Percentiles rank a stretch among this genome's conserved stretches.
Conservation (phyloP, 1,140 invertebrate genomes). For the Scaptomyza hsui region DNA sequence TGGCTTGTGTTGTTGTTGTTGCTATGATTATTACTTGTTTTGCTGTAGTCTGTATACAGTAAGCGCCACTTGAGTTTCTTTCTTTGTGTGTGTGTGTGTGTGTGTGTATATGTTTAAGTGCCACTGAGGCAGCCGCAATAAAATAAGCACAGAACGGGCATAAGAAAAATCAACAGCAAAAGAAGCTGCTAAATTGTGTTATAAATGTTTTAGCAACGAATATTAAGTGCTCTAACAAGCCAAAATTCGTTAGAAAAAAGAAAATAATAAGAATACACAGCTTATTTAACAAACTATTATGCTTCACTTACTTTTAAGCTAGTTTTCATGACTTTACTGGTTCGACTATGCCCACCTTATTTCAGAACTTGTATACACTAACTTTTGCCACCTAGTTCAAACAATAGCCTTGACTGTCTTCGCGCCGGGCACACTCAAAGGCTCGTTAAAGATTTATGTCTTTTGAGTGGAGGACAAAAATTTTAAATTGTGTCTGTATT, state of each 20-base stretch:
- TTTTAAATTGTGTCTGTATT: slow-evolving; percentile 57
- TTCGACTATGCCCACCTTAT: not conserved
- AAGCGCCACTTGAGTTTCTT: slow-evolving; percentile 52
- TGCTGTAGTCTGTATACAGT: slow-evolving; percentile 24
- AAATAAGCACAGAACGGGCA: slow-evolving; percentile 52
- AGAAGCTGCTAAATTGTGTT: slow-evolving; percentile 2
- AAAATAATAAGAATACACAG: too few species aligned
- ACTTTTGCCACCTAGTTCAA: not conserved
- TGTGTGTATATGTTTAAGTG: slow-evolving; percentile 33
- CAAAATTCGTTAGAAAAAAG: not conserved
- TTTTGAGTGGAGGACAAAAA: slow-evolving; percentile 40
- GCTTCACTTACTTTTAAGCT: not conserved
- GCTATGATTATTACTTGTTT: slow-evolving; percentile 48
- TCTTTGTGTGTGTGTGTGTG: not conserved
- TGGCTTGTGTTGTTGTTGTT: slow-evolving; percentile 34
- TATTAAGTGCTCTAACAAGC: slow-evolving; percentile 4
- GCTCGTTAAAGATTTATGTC: slow-evolving; percentile 73
- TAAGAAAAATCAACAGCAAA: slow-evolving; percentile 28
- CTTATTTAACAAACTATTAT: too few species aligned
- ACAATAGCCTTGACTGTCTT: slow-evolving; percentile 12
- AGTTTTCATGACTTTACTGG: not conserved
- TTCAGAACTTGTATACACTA: slow-evolving; percentile 1
- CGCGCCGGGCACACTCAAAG: slow-evolving; percentile 22
- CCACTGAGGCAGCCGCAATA: slow-evolving; percentile 47
- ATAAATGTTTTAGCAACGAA: slow-evolving; percentile 1